Percentiles rank a stretch among this genome's conserved stretches.
Conservation (phyloP, 1,140 invertebrate genomes). For the Archivesica marissinica region DNA sequence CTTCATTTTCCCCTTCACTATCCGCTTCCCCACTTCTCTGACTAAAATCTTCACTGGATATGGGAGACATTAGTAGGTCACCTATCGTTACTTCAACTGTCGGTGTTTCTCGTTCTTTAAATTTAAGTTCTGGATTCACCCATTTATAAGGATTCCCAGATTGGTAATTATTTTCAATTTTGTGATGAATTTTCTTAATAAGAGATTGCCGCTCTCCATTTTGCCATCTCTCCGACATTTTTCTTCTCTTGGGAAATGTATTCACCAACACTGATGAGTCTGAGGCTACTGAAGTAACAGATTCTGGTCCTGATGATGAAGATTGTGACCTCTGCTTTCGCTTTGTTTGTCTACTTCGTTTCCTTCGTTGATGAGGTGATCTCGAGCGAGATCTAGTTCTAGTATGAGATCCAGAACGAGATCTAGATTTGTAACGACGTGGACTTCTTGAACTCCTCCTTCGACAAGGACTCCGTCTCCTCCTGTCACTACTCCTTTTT, state of each 20-base stretch:
- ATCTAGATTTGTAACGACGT: neutral
- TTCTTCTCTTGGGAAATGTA: neutral
- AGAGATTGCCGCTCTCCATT: neutral
- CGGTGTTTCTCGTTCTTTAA: neutral
- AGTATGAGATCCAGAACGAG: neutral
- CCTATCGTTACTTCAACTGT: neutral
- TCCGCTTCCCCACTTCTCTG: conserved; percentile 17
- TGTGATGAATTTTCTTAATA: neutral
- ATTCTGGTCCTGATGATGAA: neutral
- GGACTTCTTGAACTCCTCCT: neutral
- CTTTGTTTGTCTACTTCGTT: neutral
- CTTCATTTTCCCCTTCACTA: neutral
- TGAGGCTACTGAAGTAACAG: neutral
- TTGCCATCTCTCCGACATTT: neutral
- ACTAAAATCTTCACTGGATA: conserved; percentile 22
- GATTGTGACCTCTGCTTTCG: neutral
- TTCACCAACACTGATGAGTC: neutral
- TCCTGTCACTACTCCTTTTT: too few relatives aligned
- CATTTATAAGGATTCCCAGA: too few relatives aligned
- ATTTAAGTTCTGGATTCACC: too few relatives aligned
- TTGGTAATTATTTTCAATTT: neutral
- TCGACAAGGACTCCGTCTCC: neutral
- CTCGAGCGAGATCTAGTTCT: neutral
- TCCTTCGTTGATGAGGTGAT: neutral
- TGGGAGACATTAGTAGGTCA: neutral